Evolutionary conservation across 2,113 vertebrate genomes (phyloP).

Genomic region (Leuciscus idus): DNA sequence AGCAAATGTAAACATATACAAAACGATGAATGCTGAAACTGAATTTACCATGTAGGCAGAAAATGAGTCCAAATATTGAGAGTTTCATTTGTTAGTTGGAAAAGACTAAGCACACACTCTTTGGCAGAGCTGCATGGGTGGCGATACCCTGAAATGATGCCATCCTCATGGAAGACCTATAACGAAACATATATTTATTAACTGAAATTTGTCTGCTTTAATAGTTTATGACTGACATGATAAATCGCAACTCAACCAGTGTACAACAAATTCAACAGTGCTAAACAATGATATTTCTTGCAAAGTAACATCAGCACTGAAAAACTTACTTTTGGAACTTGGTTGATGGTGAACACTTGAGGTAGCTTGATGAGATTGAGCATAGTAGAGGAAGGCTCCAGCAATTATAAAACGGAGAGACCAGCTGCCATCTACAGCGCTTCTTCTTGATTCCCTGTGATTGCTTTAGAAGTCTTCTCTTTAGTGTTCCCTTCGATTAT

Average conservation of each 20-base stretch:
- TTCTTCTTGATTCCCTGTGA: neutral
- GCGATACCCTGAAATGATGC: conserved; percentile 91
- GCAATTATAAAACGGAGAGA: conserved; percentile 18
- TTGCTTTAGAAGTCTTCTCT: neutral
- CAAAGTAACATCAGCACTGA: neutral
- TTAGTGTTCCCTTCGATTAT: neutral
- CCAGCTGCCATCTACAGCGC: conserved; percentile 21
- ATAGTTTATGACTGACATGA: neutral
- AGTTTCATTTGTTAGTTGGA: conserved; percentile 95
- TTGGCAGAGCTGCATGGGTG: conserved; percentile 84
- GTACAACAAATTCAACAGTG: neutral
- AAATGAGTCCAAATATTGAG: conserved; percentile 98
- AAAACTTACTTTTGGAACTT: conserved; percentile 91
- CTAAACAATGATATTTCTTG: neutral
- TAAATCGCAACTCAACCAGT: neutral
- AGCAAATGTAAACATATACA: neutral
- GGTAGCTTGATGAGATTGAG: conserved; percentile 82
- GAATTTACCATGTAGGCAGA: conserved; percentile 84
- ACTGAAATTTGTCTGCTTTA: neutral
- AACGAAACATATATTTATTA: neutral
- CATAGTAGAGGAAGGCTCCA: conserved; percentile 63
- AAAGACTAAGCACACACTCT: conserved; percentile 88
- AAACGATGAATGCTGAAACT: neutral
- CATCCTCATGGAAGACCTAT: conserved; percentile 88
- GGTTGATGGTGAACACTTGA: conserved; percentile 82